These are phyloP conservation scores for Lytechinus variegatus DNA, from an alignment of 35 echinoderm and acorn worm species.

Conservation along the genomic window DNA sequence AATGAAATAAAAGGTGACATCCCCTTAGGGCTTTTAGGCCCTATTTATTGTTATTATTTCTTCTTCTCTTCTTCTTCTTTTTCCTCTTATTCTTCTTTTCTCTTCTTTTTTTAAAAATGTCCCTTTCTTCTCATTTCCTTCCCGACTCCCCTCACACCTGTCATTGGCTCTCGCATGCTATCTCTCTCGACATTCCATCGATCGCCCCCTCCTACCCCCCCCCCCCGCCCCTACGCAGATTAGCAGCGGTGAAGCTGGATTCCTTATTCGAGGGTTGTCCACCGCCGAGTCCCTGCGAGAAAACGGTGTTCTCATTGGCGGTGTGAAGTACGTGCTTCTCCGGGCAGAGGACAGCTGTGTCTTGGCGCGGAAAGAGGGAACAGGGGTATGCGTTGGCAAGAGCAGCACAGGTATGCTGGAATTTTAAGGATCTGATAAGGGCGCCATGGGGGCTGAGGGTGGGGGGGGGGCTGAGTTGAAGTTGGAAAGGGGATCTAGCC, in stretches of 20 bases:
- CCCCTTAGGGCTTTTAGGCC: too few species aligned
- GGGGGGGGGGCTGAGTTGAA: too few species aligned
- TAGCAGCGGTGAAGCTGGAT: neutral
- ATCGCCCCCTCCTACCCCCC: too few species aligned
- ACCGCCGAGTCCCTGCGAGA: slow-evolving; percentile 10
- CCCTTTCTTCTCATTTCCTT: neutral
- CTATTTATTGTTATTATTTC: neutral
- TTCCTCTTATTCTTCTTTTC: neutral
- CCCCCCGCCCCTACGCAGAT: neutral
- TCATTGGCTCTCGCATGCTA: too few species aligned
- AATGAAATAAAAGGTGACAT: too few species aligned
- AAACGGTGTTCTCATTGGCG: slow-evolving; percentile 38
- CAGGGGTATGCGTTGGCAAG: neutral
- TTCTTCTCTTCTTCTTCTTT: neutral
- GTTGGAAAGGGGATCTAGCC: too few species aligned
- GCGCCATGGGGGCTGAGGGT: too few species aligned
- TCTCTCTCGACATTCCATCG: too few species aligned
- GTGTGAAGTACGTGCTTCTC: slow-evolving; percentile 22
- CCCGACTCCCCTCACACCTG: neutral
- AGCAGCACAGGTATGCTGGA: slow-evolving; percentile 21
- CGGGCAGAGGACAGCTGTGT: neutral
- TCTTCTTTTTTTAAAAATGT: neutral
- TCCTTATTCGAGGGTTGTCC: slow-evolving; percentile 25
- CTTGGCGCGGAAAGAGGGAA: neutral
- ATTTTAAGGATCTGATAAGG: neutral